Percentiles rank a stretch among this genome's conserved stretches.
These are phyloP conservation scores for Gadus chalcogrammus DNA, from an alignment of 2,113 vertebrate genomes.

Conservation along the genomic window DNA sequence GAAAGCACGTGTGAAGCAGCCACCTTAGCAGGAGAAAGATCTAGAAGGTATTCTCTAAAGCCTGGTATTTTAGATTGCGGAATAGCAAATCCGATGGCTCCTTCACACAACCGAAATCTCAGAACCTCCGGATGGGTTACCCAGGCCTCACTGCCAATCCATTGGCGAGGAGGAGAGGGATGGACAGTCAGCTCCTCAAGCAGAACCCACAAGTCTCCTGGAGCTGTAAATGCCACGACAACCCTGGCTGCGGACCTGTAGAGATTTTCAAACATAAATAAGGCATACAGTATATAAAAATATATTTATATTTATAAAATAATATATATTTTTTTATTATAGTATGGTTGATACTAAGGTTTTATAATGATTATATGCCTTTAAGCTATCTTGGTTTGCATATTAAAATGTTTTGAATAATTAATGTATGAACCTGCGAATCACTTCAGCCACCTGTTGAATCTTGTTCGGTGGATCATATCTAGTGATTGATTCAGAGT, in stretches of 20 bases:
- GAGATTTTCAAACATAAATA: no score
- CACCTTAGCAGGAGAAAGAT: slow-evolving; percentile 42
- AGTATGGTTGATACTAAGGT: no score
- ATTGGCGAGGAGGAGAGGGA: slow-evolving; percentile 55
- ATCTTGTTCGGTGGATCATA: slow-evolving; percentile 49
- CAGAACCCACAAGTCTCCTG: slow-evolving; percentile 55
- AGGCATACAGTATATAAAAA: no score
- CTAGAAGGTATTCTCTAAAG: slow-evolving; percentile 62
- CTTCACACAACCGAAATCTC: slow-evolving; percentile 39
- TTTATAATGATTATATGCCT: no score
- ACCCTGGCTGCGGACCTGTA: slow-evolving; percentile 61
- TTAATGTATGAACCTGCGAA: slow-evolving; percentile 45
- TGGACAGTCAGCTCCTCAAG: slow-evolving; percentile 48
- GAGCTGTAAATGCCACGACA: slow-evolving; percentile 57
- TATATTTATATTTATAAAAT: background rate
- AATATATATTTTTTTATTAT: background rate
- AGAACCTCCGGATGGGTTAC: slow-evolving; percentile 53
- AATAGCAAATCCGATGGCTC: slow-evolving; percentile 62
- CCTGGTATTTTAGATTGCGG: slow-evolving; percentile 60
- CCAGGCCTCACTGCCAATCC: slow-evolving; percentile 70
- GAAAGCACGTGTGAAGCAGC: slow-evolving; percentile 42
- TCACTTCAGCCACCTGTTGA: slow-evolving; percentile 57
- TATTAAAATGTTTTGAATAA: background rate
- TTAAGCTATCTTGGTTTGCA: no score
- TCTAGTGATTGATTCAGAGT: slow-evolving; percentile 55